These are phyloP conservation scores for Nasonia vitripennis DNA, from an alignment of 1,140 invertebrate species.

Conservation along the genomic window DNA sequence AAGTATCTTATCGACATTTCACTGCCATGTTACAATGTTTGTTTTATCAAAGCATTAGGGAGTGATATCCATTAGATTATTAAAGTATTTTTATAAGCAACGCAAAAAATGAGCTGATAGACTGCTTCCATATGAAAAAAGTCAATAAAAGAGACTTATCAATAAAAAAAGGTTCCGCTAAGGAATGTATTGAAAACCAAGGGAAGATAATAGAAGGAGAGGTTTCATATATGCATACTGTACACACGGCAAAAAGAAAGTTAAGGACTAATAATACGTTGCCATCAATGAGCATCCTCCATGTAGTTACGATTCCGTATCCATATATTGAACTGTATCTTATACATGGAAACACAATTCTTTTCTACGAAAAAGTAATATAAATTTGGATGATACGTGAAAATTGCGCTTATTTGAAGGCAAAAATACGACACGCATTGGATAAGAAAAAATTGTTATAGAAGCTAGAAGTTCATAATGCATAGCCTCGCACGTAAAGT, in stretches of 20 bases:
- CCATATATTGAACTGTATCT: too few relatives aligned
- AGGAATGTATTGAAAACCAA: conserved; percentile 63
- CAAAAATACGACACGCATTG: too few relatives aligned
- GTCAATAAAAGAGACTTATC: conserved; percentile 24
- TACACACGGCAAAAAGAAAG: conserved; percentile 10
- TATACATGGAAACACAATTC: too few relatives aligned
- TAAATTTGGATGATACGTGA: too few relatives aligned
- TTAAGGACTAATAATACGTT: background rate
- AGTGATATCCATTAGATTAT: conserved; percentile 6
- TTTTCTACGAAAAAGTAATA: too few relatives aligned
- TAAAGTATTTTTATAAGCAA: conserved; percentile 9
- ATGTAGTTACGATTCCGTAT: background rate
- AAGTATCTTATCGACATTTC: background rate
- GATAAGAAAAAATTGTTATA: too few relatives aligned
- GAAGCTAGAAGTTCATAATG: background rate
- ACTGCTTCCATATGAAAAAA: background rate
- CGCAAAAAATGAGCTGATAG: background rate
- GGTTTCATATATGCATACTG: background rate
- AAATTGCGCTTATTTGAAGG: too few relatives aligned
- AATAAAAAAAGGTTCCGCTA: conserved; percentile 54
- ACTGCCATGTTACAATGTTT: too few relatives aligned
- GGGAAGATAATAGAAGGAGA: conserved; percentile 50
- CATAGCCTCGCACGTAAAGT: background rate
- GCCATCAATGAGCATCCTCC: background rate
- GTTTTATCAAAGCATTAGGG: background rate